Evolutionary conservation across 2,113 vertebrate species (phyloP).

Genomic region (Paralichthys olivaceus): DNA sequence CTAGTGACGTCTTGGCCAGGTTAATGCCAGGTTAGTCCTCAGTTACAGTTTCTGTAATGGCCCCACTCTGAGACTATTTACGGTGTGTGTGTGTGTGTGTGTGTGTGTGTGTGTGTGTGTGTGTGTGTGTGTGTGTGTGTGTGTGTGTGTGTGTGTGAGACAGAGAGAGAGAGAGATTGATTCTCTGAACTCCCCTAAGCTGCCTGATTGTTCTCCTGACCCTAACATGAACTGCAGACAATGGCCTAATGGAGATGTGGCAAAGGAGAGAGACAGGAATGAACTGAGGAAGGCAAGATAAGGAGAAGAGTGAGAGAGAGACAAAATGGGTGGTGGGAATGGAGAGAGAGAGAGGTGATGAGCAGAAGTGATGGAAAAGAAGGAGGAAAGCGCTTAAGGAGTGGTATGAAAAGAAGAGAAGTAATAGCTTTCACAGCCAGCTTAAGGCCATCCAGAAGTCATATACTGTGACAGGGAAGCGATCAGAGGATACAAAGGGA

Average conservation of each 20-base stretch:
- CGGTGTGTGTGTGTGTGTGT: constrained; percentile 34
- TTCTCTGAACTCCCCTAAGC: constrained; percentile 51
- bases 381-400: constrained; percentile 19
- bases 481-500: constrained; percentile 60
- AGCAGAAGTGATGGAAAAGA: constrained; percentile 16
- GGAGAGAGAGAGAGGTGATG: constrained; percentile 21
- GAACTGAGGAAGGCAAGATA: constrained; percentile 12
- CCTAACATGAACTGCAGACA: constrained; percentile 66
- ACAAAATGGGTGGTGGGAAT: constrained; percentile 14
- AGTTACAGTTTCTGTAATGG: constrained; percentile 65
- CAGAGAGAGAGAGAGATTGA: constrained; percentile 52
- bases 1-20: constrained; percentile 43
- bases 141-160: background rate
- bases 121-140: constrained; percentile 42
- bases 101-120: constrained; percentile 22
- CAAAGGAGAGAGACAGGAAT: constrained; percentile 24
- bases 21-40: constrained; percentile 56
- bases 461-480: constrained; percentile 47
- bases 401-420: constrained; percentile 16
- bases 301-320: constrained; percentile 3
- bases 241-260: constrained; percentile 62
- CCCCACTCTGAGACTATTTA: constrained; percentile 45
- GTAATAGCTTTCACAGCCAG: constrained; percentile 42
- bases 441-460: constrained; percentile 48
- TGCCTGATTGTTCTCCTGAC: constrained; percentile 66